These are phyloP conservation scores for Gymnobelideus leadbeateri DNA, from an alignment of 2,113 vertebrate genomes.

Conservation along the genomic window DNA sequence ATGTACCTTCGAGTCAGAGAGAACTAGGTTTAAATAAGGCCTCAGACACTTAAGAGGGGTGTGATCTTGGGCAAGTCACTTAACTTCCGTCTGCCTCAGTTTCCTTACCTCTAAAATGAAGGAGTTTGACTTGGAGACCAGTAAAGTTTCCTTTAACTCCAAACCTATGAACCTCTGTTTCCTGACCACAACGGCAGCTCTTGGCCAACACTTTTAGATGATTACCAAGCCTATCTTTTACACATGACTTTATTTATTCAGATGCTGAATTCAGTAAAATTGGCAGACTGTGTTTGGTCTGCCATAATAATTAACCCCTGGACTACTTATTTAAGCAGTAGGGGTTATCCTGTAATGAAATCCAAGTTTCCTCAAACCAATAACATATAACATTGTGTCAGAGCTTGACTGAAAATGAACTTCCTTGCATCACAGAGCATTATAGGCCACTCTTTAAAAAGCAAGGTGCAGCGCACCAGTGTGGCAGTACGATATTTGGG, in stretches of 20 bases:
- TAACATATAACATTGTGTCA: not conserved
- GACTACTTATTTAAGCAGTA: constrained; percentile 19
- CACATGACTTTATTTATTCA: not conserved
- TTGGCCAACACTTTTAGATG: not conserved
- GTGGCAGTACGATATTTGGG: not conserved
- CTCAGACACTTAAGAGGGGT: not conserved
- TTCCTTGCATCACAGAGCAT: not conserved
- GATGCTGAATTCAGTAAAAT: not conserved
- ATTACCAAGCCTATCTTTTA: not conserved
- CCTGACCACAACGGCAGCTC: not conserved
- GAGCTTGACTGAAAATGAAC: not conserved
- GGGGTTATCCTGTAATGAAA: not conserved
- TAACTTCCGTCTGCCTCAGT: not conserved
- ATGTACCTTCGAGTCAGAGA: not conserved
- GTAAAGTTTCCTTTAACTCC: not conserved
- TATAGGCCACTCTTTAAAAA: not conserved
- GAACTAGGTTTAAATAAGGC: not conserved
- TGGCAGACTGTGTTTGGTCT: not conserved
- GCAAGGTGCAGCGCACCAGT: not conserved
- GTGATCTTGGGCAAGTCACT: not conserved
- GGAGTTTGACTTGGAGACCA: not conserved
- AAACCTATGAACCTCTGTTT: not conserved
- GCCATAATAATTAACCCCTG: not conserved
- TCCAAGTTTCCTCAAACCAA: not conserved
- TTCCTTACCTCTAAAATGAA: not conserved